Evolutionary conservation across 2,888 invertebrate genomes (phyloP), one percentile per base, ranked within the genome.

Genomic region (Acrobeloides nanus): DNA sequence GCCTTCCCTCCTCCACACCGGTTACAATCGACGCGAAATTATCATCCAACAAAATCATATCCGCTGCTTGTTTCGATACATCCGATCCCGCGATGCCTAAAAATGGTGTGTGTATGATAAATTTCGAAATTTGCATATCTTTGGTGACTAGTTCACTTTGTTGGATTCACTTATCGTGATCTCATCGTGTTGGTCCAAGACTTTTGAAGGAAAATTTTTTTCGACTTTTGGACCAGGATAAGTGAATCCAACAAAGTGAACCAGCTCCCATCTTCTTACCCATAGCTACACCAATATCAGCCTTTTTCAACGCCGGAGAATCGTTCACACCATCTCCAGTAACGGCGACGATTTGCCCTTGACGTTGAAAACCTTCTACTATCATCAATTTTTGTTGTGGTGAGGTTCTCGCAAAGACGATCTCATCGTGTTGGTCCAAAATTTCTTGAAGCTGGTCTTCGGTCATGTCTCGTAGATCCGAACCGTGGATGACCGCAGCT

Each of bases 1-100:
- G 62, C 48, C 79, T 75, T 35, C 78, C 75, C 68, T 79, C 78
- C 70, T 87, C 87, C 15, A 87, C 84, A 29, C 86, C 87, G 1
- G 82, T 83, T 26, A 93, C 92, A 78, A 93, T 93, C 39, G 93
- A 93, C 33, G 41, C 90, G 77, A 95, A 95, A 80, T 95, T 93
- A 79, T 93, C 93, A 75, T 95, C 93, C 59, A 95, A 81, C 68
- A 95, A 81, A 75, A 95, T 93, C 95, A 95, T 95, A 82, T 95
- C 95, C 65, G 95, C 95, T 42, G 95, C 95, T 82, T 97, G 93
- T 76, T 87, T 87, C 51, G 77, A 84, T 2, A 80, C 80, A 63
- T 80, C 80, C 12, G 79, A 79, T 37, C 80, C 80, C 18, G 78
- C 24, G 35, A 57, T 57, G n/a, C 80, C 80, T 67, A 68, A 68